phyloP scores from a whole-genome alignment of 1,140 invertebrate species.

The Hycleus phaleratus region DNA sequence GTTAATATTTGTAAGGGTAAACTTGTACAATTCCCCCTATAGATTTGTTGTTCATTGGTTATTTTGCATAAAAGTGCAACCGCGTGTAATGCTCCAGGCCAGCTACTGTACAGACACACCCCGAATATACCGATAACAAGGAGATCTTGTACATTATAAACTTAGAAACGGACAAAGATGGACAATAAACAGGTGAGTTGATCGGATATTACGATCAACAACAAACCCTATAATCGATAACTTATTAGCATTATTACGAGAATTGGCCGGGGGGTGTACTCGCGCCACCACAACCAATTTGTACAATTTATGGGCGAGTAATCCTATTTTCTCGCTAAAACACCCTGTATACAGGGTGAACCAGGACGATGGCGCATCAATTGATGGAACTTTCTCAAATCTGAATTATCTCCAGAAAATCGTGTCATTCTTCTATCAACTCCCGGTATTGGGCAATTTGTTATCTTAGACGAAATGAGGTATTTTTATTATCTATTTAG shows the following conservation, averaged over 20 bases:
- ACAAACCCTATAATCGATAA: constrained; percentile 25
- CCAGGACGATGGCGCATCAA: too few relatives aligned
- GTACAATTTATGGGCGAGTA: constrained; percentile 2
- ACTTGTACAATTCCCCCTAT: too few relatives aligned
- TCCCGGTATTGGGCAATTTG: too few relatives aligned
- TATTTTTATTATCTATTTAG: too few relatives aligned
- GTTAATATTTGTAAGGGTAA: too few relatives aligned
- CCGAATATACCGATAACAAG: constrained; percentile 10
- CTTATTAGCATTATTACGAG: constrained; percentile 30
- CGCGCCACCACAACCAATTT: neutral
- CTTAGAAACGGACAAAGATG: constrained; percentile 6
- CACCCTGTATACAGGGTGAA: neutral
- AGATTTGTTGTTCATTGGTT: neutral
- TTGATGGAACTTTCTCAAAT: too few relatives aligned
- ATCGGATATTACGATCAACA: constrained; percentile 21
- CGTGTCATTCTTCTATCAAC: too few relatives aligned
- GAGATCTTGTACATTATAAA: constrained; percentile 1
- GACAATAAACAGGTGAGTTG: constrained; percentile 12
- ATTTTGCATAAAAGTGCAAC: constrained; percentile 28
- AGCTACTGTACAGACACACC: constrained; percentile 29
- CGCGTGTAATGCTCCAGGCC: constrained; percentile 19
- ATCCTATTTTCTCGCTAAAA: neutral
- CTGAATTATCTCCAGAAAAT: too few relatives aligned
- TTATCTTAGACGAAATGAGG: too few relatives aligned
- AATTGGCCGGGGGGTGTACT: constrained; percentile 17